Evolutionary conservation across 2,113 vertebrate species (phyloP).

Genomic region (Callorhinus ursinus): DNA sequence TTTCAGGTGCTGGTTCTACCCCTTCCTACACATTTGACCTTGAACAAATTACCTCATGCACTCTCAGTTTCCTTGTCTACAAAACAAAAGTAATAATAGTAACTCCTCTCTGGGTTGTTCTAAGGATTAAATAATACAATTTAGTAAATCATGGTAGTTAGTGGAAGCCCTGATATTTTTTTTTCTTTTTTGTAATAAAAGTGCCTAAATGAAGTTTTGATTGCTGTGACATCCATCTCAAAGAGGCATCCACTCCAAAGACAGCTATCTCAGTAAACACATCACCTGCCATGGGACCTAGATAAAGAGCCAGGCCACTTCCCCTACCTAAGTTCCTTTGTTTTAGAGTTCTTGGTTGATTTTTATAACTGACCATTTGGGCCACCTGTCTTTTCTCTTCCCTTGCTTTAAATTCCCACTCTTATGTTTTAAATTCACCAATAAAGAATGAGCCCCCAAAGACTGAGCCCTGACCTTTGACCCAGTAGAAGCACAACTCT

Average conservation of each 20-base stretch:
- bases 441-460: not conserved
- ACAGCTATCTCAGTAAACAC: not conserved
- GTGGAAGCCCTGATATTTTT: not conserved
- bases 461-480: not conserved
- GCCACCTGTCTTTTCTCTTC: not conserved
- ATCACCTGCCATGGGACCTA: not conserved
- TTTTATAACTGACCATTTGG: not conserved
- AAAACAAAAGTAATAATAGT: not conserved
- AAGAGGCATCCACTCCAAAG: not conserved
- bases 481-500: not conserved
- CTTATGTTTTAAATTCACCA: not conserved
- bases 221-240: not conserved
- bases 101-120: not conserved
- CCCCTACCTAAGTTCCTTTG: not conserved
- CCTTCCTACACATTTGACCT: not conserved
- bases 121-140: not conserved
- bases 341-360: not conserved
- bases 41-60: constrained; percentile 3
- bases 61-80: not conserved
- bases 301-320: not conserved
- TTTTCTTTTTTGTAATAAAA: not conserved
- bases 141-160: not conserved
- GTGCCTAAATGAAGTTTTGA: not conserved
- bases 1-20: not conserved
- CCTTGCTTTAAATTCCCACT: not conserved